phyloP scores from a whole-genome alignment of 35 echinoderm and acorn worm genomes.

The Hemicentrotus pulcherrimus region DNA sequence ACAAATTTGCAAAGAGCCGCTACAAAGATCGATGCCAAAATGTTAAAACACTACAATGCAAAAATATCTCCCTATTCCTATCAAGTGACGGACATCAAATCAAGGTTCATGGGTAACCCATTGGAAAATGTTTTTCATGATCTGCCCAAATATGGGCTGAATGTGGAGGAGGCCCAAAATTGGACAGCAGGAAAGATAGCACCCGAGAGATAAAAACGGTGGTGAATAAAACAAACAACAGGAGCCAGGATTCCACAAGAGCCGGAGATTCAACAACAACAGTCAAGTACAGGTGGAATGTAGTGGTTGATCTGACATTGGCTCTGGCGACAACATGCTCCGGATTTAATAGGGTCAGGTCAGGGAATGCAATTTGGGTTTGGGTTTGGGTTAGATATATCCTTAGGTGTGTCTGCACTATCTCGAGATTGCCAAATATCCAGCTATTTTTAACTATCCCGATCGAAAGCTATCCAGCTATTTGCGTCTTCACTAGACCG shows the following conservation, averaged over 20 bases:
- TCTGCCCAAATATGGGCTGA: constrained; percentile 9
- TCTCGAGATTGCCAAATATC: too few relatives aligned
- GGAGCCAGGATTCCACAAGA: not conserved
- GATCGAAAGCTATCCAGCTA: too few relatives aligned
- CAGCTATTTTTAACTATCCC: too few relatives aligned
- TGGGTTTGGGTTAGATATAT: too few relatives aligned
- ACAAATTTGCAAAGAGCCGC: not conserved
- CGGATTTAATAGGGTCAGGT: too few relatives aligned
- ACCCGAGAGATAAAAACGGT: constrained; percentile 31
- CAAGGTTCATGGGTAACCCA: not conserved
- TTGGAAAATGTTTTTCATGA: not conserved
- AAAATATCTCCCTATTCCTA: not conserved
- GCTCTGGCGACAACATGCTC: too few relatives aligned
- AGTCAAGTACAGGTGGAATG: not conserved
- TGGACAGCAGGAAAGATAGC: constrained; percentile 43
- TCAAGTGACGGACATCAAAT: not conserved
- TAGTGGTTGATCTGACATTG: not conserved
- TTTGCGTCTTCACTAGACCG: too few relatives aligned
- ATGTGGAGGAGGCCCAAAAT: constrained; percentile 17
- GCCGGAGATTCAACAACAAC: not conserved
- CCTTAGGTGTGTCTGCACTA: too few relatives aligned
- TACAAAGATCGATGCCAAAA: too few relatives aligned
- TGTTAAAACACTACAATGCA: not conserved
- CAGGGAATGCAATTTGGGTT: too few relatives aligned
- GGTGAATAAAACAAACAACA: not conserved